Percentiles rank a stretch among this genome's conserved stretches.
phyloP scores from a whole-genome alignment of 2,888 invertebrate species.

The Chesias legatella region DNA sequence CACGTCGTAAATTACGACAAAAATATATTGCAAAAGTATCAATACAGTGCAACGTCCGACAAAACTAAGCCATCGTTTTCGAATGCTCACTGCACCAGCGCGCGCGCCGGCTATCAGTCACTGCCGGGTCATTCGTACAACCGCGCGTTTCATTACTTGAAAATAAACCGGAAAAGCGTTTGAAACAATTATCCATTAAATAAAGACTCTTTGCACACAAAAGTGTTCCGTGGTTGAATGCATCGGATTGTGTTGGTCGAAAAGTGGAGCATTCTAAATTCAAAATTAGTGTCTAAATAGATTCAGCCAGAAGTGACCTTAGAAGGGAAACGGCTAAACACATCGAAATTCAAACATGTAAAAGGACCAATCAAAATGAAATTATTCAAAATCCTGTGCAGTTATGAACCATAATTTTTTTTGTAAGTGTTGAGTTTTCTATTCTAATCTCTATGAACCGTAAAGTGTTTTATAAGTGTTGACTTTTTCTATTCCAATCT shows the following conservation, averaged over 20 bases:
- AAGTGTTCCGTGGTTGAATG: not conserved
- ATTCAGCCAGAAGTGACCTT: too few species aligned
- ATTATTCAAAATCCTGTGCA: too few species aligned
- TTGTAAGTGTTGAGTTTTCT: too few species aligned
- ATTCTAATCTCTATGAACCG: too few species aligned
- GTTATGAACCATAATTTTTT: too few species aligned
- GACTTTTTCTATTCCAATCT: too few species aligned
- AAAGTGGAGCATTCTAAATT: not conserved
- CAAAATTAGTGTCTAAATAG: not conserved
- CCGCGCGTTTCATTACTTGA: conserved; percentile 35
- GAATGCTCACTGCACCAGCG: conserved; percentile 49
- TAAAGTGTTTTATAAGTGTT: too few species aligned
- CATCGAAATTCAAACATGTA: too few species aligned
- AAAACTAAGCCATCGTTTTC: conserved; percentile 42
- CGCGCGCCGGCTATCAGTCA: conserved; percentile 55
- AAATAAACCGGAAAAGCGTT: conserved; percentile 1
- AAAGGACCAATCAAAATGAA: too few species aligned
- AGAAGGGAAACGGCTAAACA: too few species aligned
- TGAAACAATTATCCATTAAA: too few species aligned
- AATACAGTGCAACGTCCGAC: conserved; percentile 26
- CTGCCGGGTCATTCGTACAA: conserved; percentile 55
- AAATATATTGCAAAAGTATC: conserved; percentile 31
- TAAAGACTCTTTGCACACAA: too few species aligned
- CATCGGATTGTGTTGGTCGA: not conserved
- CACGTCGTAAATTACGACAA: not conserved